Evolutionary conservation across 2,888 invertebrate species (phyloP), one percentile per base, ranked within the genome.

Genomic region (Leptothorax acervorum): DNA sequence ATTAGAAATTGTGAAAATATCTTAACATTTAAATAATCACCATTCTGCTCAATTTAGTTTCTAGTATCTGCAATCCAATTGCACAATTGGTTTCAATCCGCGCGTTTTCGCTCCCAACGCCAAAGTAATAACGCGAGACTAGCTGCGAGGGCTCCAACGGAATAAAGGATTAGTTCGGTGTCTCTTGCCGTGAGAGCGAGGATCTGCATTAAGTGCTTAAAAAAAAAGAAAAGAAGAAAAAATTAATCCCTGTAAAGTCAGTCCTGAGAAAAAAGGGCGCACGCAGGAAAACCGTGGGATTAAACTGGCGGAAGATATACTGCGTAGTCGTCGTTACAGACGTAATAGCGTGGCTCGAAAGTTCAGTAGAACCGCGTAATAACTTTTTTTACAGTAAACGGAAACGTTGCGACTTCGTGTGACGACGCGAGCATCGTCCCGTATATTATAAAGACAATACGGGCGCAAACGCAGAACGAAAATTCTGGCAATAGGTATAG

Each of bases 261-360:
- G 83, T 68, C 35, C 5, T 66, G 79, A 62, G 73, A 62, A 51
- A 86, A 68, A 86, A 70, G 70, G 83, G 68, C 60, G 28, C 75
- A 89, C 73, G 84, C 84, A 88, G 86, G 88, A 85, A 84, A 85
- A 86, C 78, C 63, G 82, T 79, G 48, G 85, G 90, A 88, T 89
- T 89, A 89, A 89, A 89, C 85, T 73, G 35, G 73, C 82, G 79
- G 85, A 86, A 88, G 89, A 89, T 89, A 89, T 88, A 89, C 89
- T 71, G 81, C 85, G 82, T 70, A 85, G 81, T 84, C 76, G 31
- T 31, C 63, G 68, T 85, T 84, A 83, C 90, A 88, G 88, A 86
- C 88, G 84, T 85, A 83, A 73, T 70, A 45, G 79, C 57, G 57
- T 65, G 57, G 35, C 60, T 73, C 60, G 73, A 48, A 48, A 73